Evolutionary conservation across 1,140 invertebrate genomes (phyloP).

Genomic region (Cydia fagiglandana): DNA sequence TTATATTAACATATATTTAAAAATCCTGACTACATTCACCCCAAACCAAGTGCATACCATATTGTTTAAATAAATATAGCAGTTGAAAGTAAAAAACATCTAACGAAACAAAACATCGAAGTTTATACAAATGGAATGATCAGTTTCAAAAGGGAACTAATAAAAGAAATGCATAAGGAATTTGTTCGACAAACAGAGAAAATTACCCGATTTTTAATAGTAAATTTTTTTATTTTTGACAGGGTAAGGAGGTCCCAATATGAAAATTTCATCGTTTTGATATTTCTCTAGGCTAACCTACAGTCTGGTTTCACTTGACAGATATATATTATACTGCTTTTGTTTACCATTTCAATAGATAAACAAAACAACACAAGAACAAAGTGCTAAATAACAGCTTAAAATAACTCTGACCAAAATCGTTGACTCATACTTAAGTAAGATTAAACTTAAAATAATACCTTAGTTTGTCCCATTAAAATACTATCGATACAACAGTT

Average conservation of each 20-base stretch:
- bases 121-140: slow-evolving; percentile 29
- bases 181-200: not conserved
- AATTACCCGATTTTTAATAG: not conserved
- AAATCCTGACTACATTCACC: slow-evolving; percentile 72
- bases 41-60: slow-evolving; percentile 70
- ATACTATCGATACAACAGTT: slow-evolving; percentile 32
- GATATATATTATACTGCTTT: slow-evolving; percentile 1
- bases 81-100: slow-evolving; percentile 32
- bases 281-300: not conserved
- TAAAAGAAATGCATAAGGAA: slow-evolving; percentile 11
- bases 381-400: slow-evolving; percentile 25
- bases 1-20: slow-evolving; percentile 61
- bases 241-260: not conserved
- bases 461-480: slow-evolving; percentile 34
- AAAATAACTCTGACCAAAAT: slow-evolving; percentile 45
- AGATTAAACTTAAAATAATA: slow-evolving; percentile 36
- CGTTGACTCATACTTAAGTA: slow-evolving; percentile 35
- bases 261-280: not conserved
- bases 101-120: not conserved
- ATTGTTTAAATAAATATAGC: slow-evolving; percentile 51
- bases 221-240: not conserved
- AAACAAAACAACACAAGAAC: not conserved
- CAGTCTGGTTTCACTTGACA: not conserved
- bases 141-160: not conserved
- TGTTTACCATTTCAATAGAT: not conserved